Percentiles rank a stretch among this genome's conserved stretches.
Conservation (phyloP, 2,888 invertebrate species). For the Nipponacmea schrenckii region DNA sequence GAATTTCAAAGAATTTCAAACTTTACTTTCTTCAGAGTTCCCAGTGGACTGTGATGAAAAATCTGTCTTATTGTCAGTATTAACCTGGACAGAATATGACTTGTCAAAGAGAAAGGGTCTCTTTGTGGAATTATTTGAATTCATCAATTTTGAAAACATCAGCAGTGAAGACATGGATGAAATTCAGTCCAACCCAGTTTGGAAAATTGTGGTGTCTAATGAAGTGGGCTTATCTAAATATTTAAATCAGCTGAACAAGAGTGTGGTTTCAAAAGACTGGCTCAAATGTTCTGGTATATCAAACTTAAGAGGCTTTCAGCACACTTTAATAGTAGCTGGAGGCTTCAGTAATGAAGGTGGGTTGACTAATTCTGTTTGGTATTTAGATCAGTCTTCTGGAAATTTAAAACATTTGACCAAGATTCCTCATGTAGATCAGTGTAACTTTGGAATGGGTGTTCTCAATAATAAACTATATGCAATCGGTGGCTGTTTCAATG, state of each 20-base stretch:
- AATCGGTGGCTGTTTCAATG: conserved; percentile 79
- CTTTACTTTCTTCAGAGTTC: conserved; percentile 75
- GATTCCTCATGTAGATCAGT: conserved; percentile 80
- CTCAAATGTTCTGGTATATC: conserved; percentile 61
- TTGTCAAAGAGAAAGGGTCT: conserved; percentile 64
- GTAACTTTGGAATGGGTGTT: conserved; percentile 79
- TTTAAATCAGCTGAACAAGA: background rate
- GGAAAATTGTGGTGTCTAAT: conserved; percentile 9
- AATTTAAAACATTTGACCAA: conserved; percentile 77
- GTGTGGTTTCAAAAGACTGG: background rate
- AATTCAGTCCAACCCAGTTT: conserved; percentile 6
- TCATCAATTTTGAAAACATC: conserved; percentile 70
- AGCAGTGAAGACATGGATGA: conserved; percentile 29
- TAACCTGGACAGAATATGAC: conserved; percentile 74
- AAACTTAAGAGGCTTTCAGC: conserved; percentile 77
- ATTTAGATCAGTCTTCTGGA: conserved; percentile 72
- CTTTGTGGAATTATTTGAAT: conserved; percentile 69
- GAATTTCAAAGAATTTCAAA: conserved; percentile 74
- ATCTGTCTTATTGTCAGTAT: conserved; percentile 73
- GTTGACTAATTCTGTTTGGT: conserved; percentile 78
- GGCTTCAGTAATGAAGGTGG: conserved; percentile 72
- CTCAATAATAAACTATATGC: conserved; percentile 77
- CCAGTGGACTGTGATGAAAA: conserved; percentile 78
- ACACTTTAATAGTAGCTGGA: conserved; percentile 77
- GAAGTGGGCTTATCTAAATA: background rate